Conservation (phyloP, 2,113 vertebrate species). For the Galeopterus variegatus region DNA sequence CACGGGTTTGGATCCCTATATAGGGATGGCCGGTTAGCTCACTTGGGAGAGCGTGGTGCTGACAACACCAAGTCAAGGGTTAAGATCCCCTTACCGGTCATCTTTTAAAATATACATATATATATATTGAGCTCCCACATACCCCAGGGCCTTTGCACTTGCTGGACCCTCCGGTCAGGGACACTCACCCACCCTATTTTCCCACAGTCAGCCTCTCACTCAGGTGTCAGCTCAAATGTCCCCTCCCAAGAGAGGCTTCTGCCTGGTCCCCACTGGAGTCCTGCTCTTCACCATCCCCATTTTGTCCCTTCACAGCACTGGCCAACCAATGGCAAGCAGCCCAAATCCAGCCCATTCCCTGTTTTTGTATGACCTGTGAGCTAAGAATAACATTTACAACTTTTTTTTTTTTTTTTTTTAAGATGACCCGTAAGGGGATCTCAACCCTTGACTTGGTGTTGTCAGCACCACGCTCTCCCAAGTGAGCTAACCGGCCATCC, state of each 20-base stretch:
- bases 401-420: too few relatives aligned
- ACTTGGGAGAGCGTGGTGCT: too few relatives aligned
- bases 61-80: too few relatives aligned
- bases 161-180: background rate
- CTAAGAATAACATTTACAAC: too few relatives aligned
- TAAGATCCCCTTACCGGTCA: too few relatives aligned
- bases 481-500: too few relatives aligned
- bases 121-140: background rate
- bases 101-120: too few relatives aligned
- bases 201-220: background rate
- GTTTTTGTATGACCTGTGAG: background rate
- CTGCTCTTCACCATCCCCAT: background rate
- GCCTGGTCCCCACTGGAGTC: accelerated
- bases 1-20: too few relatives aligned
- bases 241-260: background rate
- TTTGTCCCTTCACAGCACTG: background rate
- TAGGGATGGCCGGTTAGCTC: too few relatives aligned
- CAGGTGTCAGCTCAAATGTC: background rate
- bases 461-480: too few relatives aligned
- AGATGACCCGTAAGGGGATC: too few relatives aligned
- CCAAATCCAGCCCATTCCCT: background rate
- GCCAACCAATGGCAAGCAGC: background rate
- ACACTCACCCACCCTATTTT: background rate
- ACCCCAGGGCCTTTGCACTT: background rate
- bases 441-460: too few relatives aligned